Evolutionary conservation across 2,888 invertebrate genomes (phyloP), one percentile per base, ranked within the genome.

Genomic region (Micoletzkya japonica): DNA sequence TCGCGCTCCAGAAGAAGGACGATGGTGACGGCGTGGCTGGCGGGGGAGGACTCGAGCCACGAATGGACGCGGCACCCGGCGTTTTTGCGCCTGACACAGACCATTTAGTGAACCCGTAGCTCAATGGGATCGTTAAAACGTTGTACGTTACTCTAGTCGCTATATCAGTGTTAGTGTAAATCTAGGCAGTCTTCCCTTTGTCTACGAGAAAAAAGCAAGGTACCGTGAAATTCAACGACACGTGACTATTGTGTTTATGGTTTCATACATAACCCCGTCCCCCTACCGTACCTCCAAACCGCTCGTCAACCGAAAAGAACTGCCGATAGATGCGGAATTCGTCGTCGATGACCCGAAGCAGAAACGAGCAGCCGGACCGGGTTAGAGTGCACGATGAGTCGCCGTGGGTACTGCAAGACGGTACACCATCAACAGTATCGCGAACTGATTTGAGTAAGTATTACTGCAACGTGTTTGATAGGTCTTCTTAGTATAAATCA

Each of bases 291-390:
- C n/a, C n/a, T n/a, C 24, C 26, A 10, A 7, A 54, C 56, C 7
- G 90, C 7, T 34, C 37, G n/a, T 60, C 60, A 34, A 37, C 44
- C 20, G 60, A 89, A 85, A 97, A 97, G 87, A 96, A 95, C 86
- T 95, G 94, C 76, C 90, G 90, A 86, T 92, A 97, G 2, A 98
- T 89, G 75, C 92, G 91, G 81, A 93, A 91, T 86, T 98, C 97
- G 87, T 98, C 97, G 79, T 94, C 91, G 77, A 94, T 95, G 0
- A 96, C 91, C 86, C 95, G 93, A 44, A 96, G 90, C 44, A 95
- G 89, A 85, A 96, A 91, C 14, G 93, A 91, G 87, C 94, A 94
- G 0, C 94, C 92, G 77, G 92, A 91, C 52, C 96, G 89, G 75
- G 89, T 87, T 83, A 84, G 70, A 1, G 81, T 76, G 63, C 82